phyloP scores from a whole-genome alignment of 2,797 vertebrate genomes.

The Lepus townsendii region DNA sequence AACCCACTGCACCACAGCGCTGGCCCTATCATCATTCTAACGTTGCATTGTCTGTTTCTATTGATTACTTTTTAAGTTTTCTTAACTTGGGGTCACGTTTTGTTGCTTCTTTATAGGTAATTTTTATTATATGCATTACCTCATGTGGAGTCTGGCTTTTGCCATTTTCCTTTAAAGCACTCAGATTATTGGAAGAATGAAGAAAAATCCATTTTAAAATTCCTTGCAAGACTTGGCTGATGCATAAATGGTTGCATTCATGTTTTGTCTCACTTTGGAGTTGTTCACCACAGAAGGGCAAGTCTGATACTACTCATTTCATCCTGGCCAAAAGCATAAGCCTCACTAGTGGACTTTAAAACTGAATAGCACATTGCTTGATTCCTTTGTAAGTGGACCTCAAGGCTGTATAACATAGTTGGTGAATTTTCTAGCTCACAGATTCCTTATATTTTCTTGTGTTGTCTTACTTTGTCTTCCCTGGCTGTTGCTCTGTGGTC shows the following conservation, averaged over 20 bases:
- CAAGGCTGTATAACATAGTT: constrained; percentile 74
- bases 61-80: not conserved
- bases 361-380: constrained; percentile 78
- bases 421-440: constrained; percentile 75
- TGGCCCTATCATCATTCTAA: too few species aligned
- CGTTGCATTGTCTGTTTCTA: not conserved
- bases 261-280: not conserved
- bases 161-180: not conserved
- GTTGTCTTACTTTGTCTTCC: constrained; percentile 76
- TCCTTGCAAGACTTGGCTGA: not conserved
- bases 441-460: constrained; percentile 38
- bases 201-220: not conserved
- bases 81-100: not conserved
- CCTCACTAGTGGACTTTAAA: constrained; percentile 65
- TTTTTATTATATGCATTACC: not conserved
- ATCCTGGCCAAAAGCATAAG: constrained; percentile 26
- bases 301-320: constrained; percentile 55
- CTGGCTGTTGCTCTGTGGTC: constrained; percentile 77
- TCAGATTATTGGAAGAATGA: not conserved
- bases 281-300: not conserved
- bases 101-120: not conserved
- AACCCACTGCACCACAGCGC: too few species aligned
- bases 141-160: not conserved
- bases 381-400: constrained; percentile 74
- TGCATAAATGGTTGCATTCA: not conserved